Evolutionary conservation across 2,113 vertebrate species (phyloP).

Genomic region (Rallus limicola): DNA sequence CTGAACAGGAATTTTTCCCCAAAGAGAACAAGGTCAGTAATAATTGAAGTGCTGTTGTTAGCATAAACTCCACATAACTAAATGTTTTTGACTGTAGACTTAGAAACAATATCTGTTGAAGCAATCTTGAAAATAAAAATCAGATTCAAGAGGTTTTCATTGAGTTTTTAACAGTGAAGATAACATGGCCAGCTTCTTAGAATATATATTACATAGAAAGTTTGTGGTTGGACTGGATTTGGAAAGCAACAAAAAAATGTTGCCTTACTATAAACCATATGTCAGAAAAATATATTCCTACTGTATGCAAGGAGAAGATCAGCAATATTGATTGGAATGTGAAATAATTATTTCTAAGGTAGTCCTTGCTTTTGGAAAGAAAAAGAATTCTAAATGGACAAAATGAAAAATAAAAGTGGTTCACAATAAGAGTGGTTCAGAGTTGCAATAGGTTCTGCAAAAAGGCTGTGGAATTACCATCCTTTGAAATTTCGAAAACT

Average conservation of each 20-base stretch:
- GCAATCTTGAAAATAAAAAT: background rate
- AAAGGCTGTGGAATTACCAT: background rate
- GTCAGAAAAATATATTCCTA: background rate
- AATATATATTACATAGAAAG: background rate
- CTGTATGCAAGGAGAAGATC: background rate
- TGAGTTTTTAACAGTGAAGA: background rate
- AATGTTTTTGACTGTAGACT: background rate
- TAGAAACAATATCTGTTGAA: background rate
- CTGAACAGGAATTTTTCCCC: background rate
- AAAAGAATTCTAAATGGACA: background rate
- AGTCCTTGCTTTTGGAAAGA: background rate
- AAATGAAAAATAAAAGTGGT: background rate
- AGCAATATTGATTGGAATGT: background rate
- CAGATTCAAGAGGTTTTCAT: background rate
- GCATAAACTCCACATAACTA: background rate
- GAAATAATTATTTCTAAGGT: background rate
- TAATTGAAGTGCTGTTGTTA: background rate
- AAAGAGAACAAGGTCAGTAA: background rate
- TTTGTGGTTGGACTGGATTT: background rate
- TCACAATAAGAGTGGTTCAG: background rate
- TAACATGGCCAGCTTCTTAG: fast-evolving
- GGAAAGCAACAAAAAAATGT: background rate
- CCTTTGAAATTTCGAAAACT: background rate
- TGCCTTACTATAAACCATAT: background rate
- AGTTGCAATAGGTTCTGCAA: background rate